Evolutionary conservation across 2,113 vertebrate genomes (phyloP).

Genomic region (Salvelinus namaycush): DNA sequence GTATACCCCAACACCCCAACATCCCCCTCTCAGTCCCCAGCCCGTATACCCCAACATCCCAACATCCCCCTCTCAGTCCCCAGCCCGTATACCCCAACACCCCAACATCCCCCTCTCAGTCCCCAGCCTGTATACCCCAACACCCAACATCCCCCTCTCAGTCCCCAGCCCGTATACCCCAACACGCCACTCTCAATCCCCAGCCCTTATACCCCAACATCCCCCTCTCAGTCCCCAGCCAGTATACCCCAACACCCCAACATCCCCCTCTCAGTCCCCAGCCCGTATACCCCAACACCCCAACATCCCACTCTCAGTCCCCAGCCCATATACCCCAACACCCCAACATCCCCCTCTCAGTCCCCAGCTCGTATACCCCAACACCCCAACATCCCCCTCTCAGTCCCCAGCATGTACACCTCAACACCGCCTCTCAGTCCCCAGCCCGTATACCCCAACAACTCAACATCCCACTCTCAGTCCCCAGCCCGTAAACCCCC

Average conservation of each 20-base stretch:
- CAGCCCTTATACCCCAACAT: slow-evolving; percentile 51
- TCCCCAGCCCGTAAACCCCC: slow-evolving; percentile 46
- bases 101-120: too few relatives aligned
- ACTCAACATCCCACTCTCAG: not conserved
- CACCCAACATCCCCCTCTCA: slow-evolving; percentile 42
- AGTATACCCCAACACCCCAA: slow-evolving; percentile 54
- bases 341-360: not conserved
- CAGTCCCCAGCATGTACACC: slow-evolving; percentile 47
- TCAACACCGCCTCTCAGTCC: slow-evolving; percentile 67
- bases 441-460: slow-evolving; percentile 53
- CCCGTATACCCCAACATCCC: slow-evolving; percentile 52
- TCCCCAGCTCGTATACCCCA: slow-evolving; percentile 46
- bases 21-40: slow-evolving; percentile 22
- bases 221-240: not conserved
- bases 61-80: slow-evolving; percentile 71
- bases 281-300: slow-evolving; percentile 52
- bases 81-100: slow-evolving; percentile 51
- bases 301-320: slow-evolving; percentile 70
- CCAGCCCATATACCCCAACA: slow-evolving; percentile 54
- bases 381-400: slow-evolving; percentile 48
- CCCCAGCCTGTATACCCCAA: slow-evolving; percentile 22
- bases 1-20: slow-evolving; percentile 51
- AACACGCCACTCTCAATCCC: slow-evolving; percentile 67
- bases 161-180: slow-evolving; percentile 51
- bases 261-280: slow-evolving; percentile 34